Percentiles rank a stretch among this genome's conserved stretches.
Conservation (phyloP, 2,113 vertebrate species). For the Aspidoscelis tigris region DNA sequence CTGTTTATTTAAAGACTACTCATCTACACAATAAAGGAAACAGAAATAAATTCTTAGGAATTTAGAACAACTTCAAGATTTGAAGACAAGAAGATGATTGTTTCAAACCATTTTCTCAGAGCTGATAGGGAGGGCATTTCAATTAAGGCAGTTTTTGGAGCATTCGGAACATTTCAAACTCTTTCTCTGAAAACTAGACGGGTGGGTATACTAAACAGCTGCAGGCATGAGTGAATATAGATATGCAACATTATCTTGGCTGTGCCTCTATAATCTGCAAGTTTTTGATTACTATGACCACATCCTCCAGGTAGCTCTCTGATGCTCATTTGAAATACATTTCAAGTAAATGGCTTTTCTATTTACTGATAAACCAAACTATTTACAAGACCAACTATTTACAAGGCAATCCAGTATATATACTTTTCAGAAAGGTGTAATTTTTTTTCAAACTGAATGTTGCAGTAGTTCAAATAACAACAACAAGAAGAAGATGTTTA, state of each 20-base stretch:
- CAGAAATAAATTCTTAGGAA: fast-evolving
- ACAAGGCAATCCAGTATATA: neutral
- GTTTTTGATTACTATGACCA: neutral
- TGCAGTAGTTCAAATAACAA: neutral
- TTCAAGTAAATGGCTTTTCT: conserved; percentile 5
- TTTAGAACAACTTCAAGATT: conserved; percentile 25
- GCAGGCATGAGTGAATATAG: neutral
- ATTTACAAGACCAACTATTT: neutral
- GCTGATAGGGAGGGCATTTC: conserved; percentile 61
- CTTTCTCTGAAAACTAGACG: conserved; percentile 28
- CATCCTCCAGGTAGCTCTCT: conserved; percentile 8
- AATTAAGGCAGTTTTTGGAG: conserved; percentile 30
- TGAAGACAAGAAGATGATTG: conserved; percentile 28
- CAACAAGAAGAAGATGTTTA: neutral
- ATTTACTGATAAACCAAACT: conserved; percentile 4
- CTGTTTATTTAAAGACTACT: neutral
- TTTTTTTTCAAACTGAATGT: neutral
- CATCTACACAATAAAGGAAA: neutral
- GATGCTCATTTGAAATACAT: neutral
- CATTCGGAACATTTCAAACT: neutral
- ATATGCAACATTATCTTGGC: conserved; percentile 2
- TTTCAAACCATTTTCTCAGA: conserved; percentile 45
- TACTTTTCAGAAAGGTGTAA: neutral
- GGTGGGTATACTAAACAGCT: conserved; percentile 4
- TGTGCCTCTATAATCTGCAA: neutral